Evolutionary conservation across 2,888 invertebrate species (phyloP).

Genomic region (Stratiomys singularior): DNA sequence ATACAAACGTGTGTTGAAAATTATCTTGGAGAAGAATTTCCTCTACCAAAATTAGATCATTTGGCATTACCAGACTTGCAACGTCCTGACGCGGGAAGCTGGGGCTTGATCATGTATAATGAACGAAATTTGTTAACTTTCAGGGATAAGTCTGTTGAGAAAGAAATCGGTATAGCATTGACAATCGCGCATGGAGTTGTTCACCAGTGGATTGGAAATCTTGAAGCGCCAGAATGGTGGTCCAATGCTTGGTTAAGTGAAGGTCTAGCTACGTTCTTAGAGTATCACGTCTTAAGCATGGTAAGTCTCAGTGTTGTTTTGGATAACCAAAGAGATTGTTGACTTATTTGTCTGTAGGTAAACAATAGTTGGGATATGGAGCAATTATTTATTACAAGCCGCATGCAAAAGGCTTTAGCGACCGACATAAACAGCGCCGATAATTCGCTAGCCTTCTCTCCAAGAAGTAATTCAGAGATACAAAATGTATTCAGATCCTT

Average conservation of each 20-base stretch:
- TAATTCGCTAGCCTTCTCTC: not conserved
- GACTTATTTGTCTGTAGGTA: not conserved
- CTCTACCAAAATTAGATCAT: slow-evolving; percentile 76
- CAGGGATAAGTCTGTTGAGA: not conserved
- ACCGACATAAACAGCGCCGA: too few relatives aligned
- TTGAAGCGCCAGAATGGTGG: slow-evolving; percentile 74
- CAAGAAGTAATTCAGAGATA: not conserved
- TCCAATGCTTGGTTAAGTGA: slow-evolving; percentile 75
- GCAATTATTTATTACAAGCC: not conserved
- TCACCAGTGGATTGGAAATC: slow-evolving; percentile 81
- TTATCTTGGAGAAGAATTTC: not conserved
- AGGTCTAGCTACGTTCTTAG: slow-evolving; percentile 71
- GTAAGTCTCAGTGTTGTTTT: too few relatives aligned
- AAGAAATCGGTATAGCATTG: not conserved
- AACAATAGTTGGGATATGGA: not conserved
- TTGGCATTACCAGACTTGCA: slow-evolving; percentile 83
- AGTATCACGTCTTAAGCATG: slow-evolving; percentile 30
- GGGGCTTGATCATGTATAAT: slow-evolving; percentile 81
- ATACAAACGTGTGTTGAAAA: not conserved
- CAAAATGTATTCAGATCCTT: not conserved
- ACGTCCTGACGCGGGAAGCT: slow-evolving; percentile 79
- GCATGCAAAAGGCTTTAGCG: not conserved
- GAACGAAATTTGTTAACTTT: slow-evolving; percentile 63
- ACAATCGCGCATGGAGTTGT: slow-evolving; percentile 67
- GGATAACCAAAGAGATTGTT: too few relatives aligned